These are phyloP conservation scores for Isaurus tuberculatus DNA, from an alignment of 92 coral and sea anemone species.

Conservation along the genomic window DNA sequence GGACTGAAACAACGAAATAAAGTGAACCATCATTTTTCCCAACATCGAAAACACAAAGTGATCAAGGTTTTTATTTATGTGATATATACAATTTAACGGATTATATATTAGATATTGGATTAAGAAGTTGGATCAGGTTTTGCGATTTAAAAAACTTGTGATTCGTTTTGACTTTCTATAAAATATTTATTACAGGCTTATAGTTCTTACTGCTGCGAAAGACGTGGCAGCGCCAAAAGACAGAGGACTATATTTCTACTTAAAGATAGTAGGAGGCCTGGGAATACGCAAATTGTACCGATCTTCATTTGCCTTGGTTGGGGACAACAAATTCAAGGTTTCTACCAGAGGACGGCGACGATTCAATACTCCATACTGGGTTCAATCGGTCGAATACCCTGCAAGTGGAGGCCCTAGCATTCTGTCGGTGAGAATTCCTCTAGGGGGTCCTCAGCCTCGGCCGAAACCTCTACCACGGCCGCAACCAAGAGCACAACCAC, in stretches of 20 bases:
- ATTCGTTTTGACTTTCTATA: not conserved
- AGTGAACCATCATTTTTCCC: too few relatives aligned
- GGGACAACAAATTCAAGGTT: not conserved
- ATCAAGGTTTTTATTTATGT: too few relatives aligned
- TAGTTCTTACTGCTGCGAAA: constrained; percentile 30
- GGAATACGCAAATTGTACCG: not conserved
- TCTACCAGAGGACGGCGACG: not conserved
- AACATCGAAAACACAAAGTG: too few relatives aligned
- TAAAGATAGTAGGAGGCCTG: constrained; percentile 6
- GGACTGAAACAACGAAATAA: too few relatives aligned
- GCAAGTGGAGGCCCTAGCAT: constrained; percentile 25
- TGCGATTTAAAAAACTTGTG: not conserved
- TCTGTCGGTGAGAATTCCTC: constrained; percentile 33
- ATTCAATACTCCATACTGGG: not conserved
- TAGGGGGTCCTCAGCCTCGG: constrained; percentile 1
- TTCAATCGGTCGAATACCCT: not conserved
- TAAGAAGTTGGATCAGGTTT: not conserved
- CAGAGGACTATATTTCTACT: not conserved
- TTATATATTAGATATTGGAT: too few relatives aligned
- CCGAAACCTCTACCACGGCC: constrained; percentile 15
- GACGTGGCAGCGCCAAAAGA: not conserved
- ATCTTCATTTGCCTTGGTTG: constrained; percentile 30
- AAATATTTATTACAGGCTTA: not conserved
- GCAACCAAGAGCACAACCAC: not conserved
- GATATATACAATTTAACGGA: too few relatives aligned